These are phyloP conservation scores for Brenthis ino DNA, from an alignment of 2,888 invertebrate species.

Conservation along the genomic window DNA sequence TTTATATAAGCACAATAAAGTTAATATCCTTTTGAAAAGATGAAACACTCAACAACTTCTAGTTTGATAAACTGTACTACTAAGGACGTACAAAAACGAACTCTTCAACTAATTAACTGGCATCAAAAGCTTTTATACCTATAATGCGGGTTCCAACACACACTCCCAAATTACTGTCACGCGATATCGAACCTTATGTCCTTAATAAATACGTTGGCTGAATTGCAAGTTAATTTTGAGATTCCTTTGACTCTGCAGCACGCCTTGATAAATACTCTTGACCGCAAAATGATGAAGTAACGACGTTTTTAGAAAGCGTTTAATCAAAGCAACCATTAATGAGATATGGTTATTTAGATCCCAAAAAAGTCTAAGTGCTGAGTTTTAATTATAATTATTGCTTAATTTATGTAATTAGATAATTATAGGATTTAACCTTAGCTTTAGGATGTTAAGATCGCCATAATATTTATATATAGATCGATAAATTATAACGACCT, in stretches of 20 bases:
- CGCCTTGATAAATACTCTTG: conserved; percentile 12
- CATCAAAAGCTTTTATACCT: conserved; percentile 48
- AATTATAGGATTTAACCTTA: no score
- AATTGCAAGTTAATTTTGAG: conserved; percentile 11
- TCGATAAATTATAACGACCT: no score
- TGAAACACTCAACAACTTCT: conserved; percentile 20
- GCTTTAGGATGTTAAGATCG: no score
- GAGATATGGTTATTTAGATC: no score
- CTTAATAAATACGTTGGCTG: not conserved
- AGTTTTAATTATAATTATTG: no score
- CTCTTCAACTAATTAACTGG: conserved; percentile 55
- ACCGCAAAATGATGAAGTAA: conserved; percentile 14
- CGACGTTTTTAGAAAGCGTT: not conserved
- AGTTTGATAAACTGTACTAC: conserved; percentile 32
- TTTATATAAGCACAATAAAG: not conserved
- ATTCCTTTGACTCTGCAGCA: conserved; percentile 11
- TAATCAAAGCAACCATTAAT: no score
- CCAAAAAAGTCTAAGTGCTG: no score
- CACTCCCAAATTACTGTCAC: conserved; percentile 25
- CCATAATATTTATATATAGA: no score
- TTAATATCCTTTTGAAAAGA: not conserved
- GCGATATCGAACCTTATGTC: conserved; percentile 21
- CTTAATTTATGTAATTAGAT: no score
- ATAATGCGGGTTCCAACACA: conserved; percentile 37
- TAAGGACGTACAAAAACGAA: conserved; percentile 44